Evolutionary conservation across 2,797 vertebrate genomes (phyloP), one percentile per base, ranked within the genome.

Genomic region (Balearica regulorum): DNA sequence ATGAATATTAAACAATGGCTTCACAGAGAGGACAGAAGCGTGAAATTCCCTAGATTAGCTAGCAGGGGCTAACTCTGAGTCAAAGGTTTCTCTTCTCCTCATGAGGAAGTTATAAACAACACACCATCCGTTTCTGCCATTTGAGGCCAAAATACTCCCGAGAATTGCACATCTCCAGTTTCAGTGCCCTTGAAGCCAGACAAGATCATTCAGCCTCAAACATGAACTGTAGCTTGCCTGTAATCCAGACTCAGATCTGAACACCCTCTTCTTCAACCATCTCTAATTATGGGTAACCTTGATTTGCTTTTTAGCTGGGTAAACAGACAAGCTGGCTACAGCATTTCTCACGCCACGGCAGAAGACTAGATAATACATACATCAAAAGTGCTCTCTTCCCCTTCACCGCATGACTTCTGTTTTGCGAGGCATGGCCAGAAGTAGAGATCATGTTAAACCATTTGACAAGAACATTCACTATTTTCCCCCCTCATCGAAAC

Each of bases 221-320:
- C 87, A 83, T 1, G 0, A 92, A 81, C 64, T 60, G 83, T 58
- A 96, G 69, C 55, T 83, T 78, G 91, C 75, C 72, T 44, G 48
- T 87, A 95, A 97, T 92, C 92, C 92, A 60, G 76, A 53, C 79
- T 95, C 92, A 43, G 51, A 94, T 87, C 68, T 89, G 68, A 92
- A 58, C 48, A 83, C 19, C 41, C 51, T 64, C 77, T 87, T 92
- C 91, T 81, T 93, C 68, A 83, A n/a, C 82, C 71, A 79, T 37
- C 92, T 94, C 94, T 96, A 96, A 97, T 96, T 96, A 97, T 49
- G 84, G 76, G 55, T 94, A 96, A 95, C 88, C 92, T 96, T 94
- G 86, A 90, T 92, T 94, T 93, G 88, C 82, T 96, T 94, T 95
- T 96, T 82, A 96, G 92, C 91, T 92, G 29, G 70, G 82, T 89